A percentile compares a stretch with the other conserved stretches of the same genome.
These are phyloP conservation scores for Coptodon rendalli DNA, from an alignment of 2,113 vertebrate genomes.

Conservation along the genomic window DNA sequence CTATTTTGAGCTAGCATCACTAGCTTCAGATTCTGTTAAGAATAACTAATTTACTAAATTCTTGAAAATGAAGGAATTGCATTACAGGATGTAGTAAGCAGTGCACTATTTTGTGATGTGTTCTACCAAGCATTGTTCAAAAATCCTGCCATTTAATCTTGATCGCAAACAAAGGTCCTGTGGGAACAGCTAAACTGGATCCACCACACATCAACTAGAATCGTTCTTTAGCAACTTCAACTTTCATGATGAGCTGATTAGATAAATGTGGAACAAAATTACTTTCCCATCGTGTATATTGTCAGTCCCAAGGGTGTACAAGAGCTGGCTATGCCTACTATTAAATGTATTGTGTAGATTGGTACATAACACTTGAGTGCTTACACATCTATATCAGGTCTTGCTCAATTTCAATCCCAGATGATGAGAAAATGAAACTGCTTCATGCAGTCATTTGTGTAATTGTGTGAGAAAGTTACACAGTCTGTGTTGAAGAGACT, in stretches of 20 bases:
- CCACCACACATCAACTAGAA: background rate
- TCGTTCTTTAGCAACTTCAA: background rate
- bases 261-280: background rate
- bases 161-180: background rate
- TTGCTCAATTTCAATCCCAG: background rate
- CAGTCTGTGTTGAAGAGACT: background rate
- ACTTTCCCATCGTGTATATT: background rate
- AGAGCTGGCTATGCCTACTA: background rate
- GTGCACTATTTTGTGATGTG: background rate
- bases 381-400: background rate
- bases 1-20: background rate
- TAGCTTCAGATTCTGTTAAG: background rate
- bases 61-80: background rate
- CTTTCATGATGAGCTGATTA: background rate
- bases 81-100: background rate
- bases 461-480: constrained; percentile 33
- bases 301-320: background rate
- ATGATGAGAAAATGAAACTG: background rate
- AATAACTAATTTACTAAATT: background rate
- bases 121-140: background rate
- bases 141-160: background rate
- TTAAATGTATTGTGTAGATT: background rate
- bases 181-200: background rate
- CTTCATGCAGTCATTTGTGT: constrained; percentile 15
- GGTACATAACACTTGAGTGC: background rate